Percentiles rank a stretch among this genome's conserved stretches.
Evolutionary conservation across 2,888 invertebrate species (phyloP).

Genomic region (Erpobdella octoculata): DNA sequence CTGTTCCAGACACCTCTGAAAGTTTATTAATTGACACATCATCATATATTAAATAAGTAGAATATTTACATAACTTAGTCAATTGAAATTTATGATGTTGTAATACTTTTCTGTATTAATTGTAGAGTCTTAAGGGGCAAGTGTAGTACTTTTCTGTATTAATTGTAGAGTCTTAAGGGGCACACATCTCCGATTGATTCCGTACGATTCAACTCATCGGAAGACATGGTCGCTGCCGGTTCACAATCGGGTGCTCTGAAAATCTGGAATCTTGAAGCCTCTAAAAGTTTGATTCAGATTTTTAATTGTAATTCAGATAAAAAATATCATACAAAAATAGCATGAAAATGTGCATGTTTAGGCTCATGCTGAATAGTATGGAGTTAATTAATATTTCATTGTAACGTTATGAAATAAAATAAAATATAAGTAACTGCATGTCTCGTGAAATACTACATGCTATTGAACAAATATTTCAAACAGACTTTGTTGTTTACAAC

Average conservation of each 20-base stretch:
- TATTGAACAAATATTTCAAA: too few species aligned
- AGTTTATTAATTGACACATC: not conserved
- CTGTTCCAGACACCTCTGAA: not conserved
- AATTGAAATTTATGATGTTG: not conserved
- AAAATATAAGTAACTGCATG: too few species aligned
- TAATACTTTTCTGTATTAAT: too few species aligned
- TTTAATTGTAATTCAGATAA: not conserved
- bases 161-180: slow-evolving; percentile 64
- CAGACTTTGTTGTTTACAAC: too few species aligned
- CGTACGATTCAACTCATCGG: slow-evolving; percentile 85
- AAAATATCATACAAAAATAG: not conserved
- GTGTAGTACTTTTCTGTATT: too few species aligned
- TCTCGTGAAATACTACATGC: too few species aligned
- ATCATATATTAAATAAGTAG: too few species aligned
- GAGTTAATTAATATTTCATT: too few species aligned
- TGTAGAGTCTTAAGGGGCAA: slow-evolving; percentile 72
- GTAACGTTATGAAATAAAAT: too few species aligned
- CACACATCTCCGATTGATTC: slow-evolving; percentile 89
- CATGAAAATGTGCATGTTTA: not conserved
- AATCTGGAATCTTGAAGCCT: slow-evolving; percentile 90
- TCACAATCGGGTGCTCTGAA: slow-evolving; percentile 86
- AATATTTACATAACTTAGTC: not conserved
- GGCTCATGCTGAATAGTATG: too few species aligned
- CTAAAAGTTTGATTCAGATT: slow-evolving; percentile 56
- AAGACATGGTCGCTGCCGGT: slow-evolving; percentile 81